phyloP scores from a whole-genome alignment of 2,113 vertebrate genomes.

The Kryptolebias marmoratus region DNA sequence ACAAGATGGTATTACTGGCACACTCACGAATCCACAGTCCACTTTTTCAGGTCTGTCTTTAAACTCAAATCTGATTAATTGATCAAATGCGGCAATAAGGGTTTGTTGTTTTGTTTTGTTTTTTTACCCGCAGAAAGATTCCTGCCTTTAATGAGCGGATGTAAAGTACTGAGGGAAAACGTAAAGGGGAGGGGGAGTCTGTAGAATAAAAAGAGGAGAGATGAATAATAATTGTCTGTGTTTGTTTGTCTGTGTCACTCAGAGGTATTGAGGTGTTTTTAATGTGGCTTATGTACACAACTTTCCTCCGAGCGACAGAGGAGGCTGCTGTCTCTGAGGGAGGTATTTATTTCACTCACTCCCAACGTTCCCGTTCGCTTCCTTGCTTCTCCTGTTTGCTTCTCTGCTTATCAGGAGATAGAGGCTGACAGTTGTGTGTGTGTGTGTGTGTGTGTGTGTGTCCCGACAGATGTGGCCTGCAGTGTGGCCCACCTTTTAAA shows the following conservation, averaged over 20 bases:
- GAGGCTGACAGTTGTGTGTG: conserved; percentile 64
- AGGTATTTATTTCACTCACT: conserved; percentile 57
- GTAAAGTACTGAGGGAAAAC: conserved; percentile 32
- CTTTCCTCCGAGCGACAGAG: conserved; percentile 37
- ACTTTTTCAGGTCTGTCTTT: conserved; percentile 1
- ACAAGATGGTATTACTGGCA: conserved; percentile 17
- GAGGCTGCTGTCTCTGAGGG: conserved; percentile 37
- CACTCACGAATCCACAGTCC: not conserved
- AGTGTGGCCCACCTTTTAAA: conserved; percentile 68
- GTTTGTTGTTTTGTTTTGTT: conserved; percentile 2
- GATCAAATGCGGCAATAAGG: conserved; percentile 20
- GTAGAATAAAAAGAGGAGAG: conserved; percentile 33
- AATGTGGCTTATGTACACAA: conserved; percentile 33
- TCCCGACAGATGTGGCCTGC: conserved; percentile 65
- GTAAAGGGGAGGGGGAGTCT: not conserved
- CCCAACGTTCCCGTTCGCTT: conserved; percentile 35
- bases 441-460: conserved; percentile 30
- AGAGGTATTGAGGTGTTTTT: conserved; percentile 51
- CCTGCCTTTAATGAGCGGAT: conserved; percentile 53
- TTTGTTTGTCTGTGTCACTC: conserved; percentile 53
- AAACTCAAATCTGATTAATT: conserved; percentile 7
- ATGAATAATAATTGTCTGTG: conserved; percentile 43
- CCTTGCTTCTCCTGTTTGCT: conserved; percentile 42
- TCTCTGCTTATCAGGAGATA: conserved; percentile 59
- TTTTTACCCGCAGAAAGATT: conserved; percentile 25